These are phyloP conservation scores for Bryconaethiops microstoma DNA, from an alignment of 2,797 vertebrate species.

Conservation along the genomic window DNA sequence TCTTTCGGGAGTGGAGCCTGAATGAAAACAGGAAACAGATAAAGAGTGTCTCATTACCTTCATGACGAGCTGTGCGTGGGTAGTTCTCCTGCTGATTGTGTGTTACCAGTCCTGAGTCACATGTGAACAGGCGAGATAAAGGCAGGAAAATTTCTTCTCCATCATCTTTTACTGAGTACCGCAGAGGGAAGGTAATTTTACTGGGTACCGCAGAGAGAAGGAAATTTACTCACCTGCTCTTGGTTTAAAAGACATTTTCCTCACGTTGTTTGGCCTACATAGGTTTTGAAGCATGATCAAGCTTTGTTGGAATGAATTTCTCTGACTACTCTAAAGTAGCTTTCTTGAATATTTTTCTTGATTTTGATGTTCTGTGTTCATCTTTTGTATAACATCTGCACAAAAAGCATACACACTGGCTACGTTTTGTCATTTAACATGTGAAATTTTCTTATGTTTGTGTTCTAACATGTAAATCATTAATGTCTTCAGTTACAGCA, in stretches of 20 bases:
- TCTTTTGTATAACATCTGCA: too few species aligned
- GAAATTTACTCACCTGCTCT: background rate
- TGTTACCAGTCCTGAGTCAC: background rate
- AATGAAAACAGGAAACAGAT: constrained; percentile 61
- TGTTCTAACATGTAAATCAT: too few species aligned
- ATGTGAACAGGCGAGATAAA: background rate
- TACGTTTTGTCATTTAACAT: too few species aligned
- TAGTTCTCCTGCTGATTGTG: background rate
- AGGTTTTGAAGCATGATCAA: background rate
- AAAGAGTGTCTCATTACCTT: background rate
- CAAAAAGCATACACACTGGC: too few species aligned
- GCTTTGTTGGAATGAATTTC: background rate
- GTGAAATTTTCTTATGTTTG: too few species aligned
- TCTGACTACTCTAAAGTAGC: background rate
- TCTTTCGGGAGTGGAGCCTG: constrained; percentile 53
- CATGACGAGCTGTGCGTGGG: background rate
- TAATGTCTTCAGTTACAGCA: too few species aligned
- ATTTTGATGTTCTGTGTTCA: too few species aligned
- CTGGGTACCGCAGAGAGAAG: background rate
- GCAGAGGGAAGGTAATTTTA: background rate
- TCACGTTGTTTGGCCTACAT: background rate
- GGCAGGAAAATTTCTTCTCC: background rate
- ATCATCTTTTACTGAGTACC: background rate
- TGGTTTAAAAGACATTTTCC: background rate
- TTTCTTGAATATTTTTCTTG: background rate